These are phyloP conservation scores for Bubo scandiacus DNA, from an alignment of 2,113 vertebrate genomes.

Conservation along the genomic window DNA sequence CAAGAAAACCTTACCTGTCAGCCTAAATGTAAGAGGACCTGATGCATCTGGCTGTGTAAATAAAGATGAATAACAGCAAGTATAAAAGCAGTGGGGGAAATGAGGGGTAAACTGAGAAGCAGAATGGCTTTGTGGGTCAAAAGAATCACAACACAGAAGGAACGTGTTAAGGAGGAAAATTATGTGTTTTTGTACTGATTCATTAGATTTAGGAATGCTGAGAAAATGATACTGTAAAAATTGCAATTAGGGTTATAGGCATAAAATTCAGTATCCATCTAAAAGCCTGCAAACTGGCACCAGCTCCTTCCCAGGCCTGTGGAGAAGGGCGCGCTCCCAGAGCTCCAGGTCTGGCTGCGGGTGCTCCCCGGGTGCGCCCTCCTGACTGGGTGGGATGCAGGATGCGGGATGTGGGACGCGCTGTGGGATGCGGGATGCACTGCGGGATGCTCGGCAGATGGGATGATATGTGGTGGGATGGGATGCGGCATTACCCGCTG, in stretches of 20 bases:
- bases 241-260: fast-evolving
- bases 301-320: fast-evolving
- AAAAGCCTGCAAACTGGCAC: neutral
- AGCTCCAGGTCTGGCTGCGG: no score
- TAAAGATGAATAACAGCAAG: fast-evolving
- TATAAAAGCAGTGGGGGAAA: neutral
- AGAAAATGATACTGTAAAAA: fast-evolving
- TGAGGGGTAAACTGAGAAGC: neutral
- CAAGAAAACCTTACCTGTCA: neutral
- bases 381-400: no score
- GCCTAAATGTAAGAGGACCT: neutral
- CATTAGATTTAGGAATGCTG: neutral
- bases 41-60: neutral
- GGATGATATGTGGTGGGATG: neutral
- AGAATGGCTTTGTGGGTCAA: neutral
- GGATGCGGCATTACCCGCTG: neutral
- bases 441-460: neutral
- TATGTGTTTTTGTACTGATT: fast-evolving
- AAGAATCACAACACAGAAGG: fast-evolving
- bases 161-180: fast-evolving
- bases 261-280: fast-evolving
- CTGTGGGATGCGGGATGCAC: no score
- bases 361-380: neutral
- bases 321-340: neutral
- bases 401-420: no score